phyloP scores from a whole-genome alignment of 2,888 invertebrate genomes.

The Volucella zonaria region DNA sequence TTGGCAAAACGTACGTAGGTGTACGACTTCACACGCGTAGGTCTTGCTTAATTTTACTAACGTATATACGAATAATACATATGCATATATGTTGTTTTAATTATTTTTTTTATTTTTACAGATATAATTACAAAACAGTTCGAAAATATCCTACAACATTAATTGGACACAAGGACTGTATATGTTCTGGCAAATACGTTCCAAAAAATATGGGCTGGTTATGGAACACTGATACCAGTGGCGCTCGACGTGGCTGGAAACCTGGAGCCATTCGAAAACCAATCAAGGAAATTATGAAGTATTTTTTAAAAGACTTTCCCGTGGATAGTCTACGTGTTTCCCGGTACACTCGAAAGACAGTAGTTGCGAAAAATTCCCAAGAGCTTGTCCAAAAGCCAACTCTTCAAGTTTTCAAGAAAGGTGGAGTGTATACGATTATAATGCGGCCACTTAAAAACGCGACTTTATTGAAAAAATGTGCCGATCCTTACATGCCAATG shows the following conservation, averaged over 20 bases:
- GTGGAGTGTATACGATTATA: constrained; percentile 86
- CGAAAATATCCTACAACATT: constrained; percentile 81
- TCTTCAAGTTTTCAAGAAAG: constrained; percentile 86
- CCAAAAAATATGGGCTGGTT: constrained; percentile 88
- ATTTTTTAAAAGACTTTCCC: constrained; percentile 80
- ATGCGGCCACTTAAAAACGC: constrained; percentile 87
- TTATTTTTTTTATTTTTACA: constrained; percentile 30
- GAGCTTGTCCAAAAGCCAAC: constrained; percentile 84
- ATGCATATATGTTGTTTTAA: background rate
- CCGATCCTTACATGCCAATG: constrained; percentile 87
- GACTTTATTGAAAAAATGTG: constrained; percentile 84
- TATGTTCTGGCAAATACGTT: constrained; percentile 84
- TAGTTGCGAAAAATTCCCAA: constrained; percentile 75
- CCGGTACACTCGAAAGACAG: constrained; percentile 76
- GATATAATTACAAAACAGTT: constrained; percentile 74
- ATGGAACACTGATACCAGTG: constrained; percentile 83
- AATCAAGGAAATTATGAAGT: constrained; percentile 80
- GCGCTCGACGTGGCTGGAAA: constrained; percentile 78
- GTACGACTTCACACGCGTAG: too few relatives aligned
- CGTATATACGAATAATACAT: background rate
- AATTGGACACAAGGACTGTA: constrained; percentile 85
- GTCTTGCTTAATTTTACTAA: too few relatives aligned
- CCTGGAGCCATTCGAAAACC: constrained; percentile 81
- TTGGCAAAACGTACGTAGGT: too few relatives aligned
- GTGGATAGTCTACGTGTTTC: constrained; percentile 79